Percentiles rank a stretch among this genome's conserved stretches.
Evolutionary conservation across 2,888 invertebrate species (phyloP).

Genomic region (Ornithoptera alexandrae): DNA sequence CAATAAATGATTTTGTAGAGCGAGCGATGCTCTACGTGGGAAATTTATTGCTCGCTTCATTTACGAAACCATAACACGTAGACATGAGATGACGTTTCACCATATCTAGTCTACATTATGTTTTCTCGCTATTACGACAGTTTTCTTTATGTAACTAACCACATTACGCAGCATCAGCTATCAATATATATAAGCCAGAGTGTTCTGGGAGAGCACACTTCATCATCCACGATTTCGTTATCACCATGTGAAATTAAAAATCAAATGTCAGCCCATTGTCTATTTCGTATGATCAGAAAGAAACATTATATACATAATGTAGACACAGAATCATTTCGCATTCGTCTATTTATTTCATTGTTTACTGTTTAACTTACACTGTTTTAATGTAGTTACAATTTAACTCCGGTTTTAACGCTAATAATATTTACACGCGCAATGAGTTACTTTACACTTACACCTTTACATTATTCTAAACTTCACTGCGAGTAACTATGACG

Average conservation of each 20-base stretch:
- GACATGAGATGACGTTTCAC: constrained; percentile 14
- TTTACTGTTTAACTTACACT: no score
- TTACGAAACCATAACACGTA: constrained; percentile 23
- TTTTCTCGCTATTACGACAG: constrained; percentile 1
- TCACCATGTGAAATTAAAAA: no score
- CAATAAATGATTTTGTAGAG: constrained; percentile 14
- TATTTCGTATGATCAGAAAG: no score
- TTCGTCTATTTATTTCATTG: no score
- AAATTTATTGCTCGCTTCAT: constrained; percentile 16
- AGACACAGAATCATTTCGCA: no score
- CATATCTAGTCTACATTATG: constrained; percentile 1
- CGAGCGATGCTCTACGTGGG: constrained; percentile 12
- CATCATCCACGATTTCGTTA: no score
- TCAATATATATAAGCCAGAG: no score
- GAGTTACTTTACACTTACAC: neutral
- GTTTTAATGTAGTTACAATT: no score
- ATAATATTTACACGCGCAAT: neutral
- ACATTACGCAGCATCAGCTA: no score
- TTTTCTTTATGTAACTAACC: neutral
- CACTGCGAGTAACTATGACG: constrained; percentile 9
- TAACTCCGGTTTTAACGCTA: neutral
- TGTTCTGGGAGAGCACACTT: no score
- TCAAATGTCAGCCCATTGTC: no score
- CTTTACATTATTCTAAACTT: constrained; percentile 6
- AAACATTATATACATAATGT: no score